Evolutionary conservation across 2,888 invertebrate genomes (phyloP).

Genomic region (Ischnura elegans): DNA sequence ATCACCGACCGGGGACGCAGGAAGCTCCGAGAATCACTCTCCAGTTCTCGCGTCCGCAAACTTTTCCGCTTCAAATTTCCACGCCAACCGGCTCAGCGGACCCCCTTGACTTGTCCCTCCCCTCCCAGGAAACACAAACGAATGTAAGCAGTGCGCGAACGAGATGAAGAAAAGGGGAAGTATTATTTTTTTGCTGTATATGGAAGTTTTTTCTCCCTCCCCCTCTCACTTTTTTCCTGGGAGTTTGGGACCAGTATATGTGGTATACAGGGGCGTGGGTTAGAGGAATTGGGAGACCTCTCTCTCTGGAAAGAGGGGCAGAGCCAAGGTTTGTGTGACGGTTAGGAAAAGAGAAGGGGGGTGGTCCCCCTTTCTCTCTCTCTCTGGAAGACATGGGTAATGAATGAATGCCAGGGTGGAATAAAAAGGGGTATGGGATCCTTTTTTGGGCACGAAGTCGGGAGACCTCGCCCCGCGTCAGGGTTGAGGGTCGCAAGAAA

Average conservation of each 20-base stretch:
- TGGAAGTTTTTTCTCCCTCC: not conserved
- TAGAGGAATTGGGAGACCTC: not conserved
- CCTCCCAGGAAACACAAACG: not conserved
- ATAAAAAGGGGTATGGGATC: conserved; percentile 4
- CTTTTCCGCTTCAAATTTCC: not conserved
- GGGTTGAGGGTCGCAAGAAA: conserved; percentile 19
- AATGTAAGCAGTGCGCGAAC: not conserved
- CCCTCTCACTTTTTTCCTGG: not conserved
- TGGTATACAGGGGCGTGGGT: not conserved
- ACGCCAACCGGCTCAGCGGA: not conserved
- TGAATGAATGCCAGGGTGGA: conserved; percentile 19
- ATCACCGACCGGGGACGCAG: not conserved
- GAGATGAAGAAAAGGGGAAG: not conserved
- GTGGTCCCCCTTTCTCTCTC: no score
- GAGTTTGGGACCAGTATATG: not conserved
- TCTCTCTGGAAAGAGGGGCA: not conserved
- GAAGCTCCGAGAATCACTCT: not conserved
- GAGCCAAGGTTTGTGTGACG: not conserved
- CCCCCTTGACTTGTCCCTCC: not conserved
- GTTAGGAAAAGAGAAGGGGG: not conserved
- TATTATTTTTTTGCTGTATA: not conserved
- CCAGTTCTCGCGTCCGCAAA: not conserved
- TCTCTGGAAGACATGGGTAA: conserved; percentile 52
- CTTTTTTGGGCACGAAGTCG: not conserved
- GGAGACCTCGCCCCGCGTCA: not conserved